Evolutionary conservation across 1,140 invertebrate genomes (phyloP).

Genomic region (Drosophila cardini): DNA sequence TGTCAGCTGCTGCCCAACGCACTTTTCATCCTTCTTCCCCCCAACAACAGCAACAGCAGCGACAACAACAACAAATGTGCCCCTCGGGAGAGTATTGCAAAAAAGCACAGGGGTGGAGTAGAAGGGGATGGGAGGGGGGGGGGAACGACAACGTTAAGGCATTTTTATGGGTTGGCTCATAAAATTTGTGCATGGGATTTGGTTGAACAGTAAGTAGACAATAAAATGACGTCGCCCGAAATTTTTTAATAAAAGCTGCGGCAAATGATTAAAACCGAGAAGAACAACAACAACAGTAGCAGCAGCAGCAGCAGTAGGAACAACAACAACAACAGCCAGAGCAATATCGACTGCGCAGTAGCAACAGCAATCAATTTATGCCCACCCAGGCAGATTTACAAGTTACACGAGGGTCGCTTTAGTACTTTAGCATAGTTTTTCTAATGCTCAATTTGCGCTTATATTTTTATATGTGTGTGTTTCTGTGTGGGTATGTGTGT

Average conservation of each 20-base stretch:
- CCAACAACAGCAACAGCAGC: slow-evolving; percentile 2
- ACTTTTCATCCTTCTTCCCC: slow-evolving; percentile 8
- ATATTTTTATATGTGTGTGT: slow-evolving; percentile 20
- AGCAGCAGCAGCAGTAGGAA: slow-evolving; percentile 26
- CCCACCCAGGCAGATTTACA: slow-evolving; percentile 56
- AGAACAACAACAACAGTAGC: slow-evolving; percentile 40
- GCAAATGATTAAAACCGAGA: slow-evolving; percentile 74
- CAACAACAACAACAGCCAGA: too few species aligned
- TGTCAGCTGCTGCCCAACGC: slow-evolving; percentile 54
- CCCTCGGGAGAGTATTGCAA: slow-evolving; percentile 64
- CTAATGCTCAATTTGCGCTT: slow-evolving; percentile 37
- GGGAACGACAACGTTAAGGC: slow-evolving; percentile 64
- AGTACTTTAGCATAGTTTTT: slow-evolving; percentile 51
- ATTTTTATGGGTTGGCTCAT: slow-evolving; percentile 80
- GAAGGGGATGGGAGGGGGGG: neutral
- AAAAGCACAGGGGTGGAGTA: slow-evolving; percentile 31
- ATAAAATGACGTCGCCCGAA: slow-evolving; percentile 76
- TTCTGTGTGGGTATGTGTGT: slow-evolving; percentile 10
- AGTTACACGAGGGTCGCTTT: slow-evolving; percentile 67
- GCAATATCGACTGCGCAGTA: slow-evolving; percentile 31
- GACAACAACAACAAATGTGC: slow-evolving; percentile 73
- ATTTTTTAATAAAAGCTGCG: slow-evolving; percentile 78
- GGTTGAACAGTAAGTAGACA: slow-evolving; percentile 77
- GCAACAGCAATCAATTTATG: slow-evolving; percentile 73
- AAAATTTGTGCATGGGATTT: slow-evolving; percentile 81